Evolutionary conservation across 2,797 vertebrate genomes (phyloP), one percentile per base, ranked within the genome.

Genomic region (Enteromius treurensis): DNA sequence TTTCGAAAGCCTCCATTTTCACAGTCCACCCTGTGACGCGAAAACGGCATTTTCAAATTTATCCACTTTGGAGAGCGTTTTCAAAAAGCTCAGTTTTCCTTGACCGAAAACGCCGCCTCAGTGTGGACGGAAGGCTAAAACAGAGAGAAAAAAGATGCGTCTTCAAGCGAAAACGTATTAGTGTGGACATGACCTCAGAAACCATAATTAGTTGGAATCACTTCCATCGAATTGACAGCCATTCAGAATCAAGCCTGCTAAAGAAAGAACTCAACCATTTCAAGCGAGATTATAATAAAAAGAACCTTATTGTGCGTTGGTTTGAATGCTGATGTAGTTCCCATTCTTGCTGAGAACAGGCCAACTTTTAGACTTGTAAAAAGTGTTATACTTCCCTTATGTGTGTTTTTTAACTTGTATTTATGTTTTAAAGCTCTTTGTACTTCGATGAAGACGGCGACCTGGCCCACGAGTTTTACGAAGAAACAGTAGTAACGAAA

Each of bases 391-490:
- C 19, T 14, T 64, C n/a, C 9, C 19, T 32, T 14, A 9, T 70
- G 34, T 62, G 1, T 45, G 42, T 13, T 32, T 68, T 71, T 34
- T 4, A n/a, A 60, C 23, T 17, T 26, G 14, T 77, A 11, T 26
- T 26, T 3, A 15, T 62, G 23, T 81, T 64, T 55, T 73, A 26
- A 91, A 98, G 98, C 87, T 99, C 98, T 85, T 94, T 99, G 94
- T 99, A 96, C 91, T 98, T 96, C 19, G 98, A 99, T 13, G 98
- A 99, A 89, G 98, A 99, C 1, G 98, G 98, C 0, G 98, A 99
- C 87, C 95, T 99, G 19, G 98, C 98, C 64, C 98, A 99, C 34
- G 97, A 99, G 85, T 99, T 99, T 93, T 99, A 99, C 0, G 98
- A 99, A 89, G 97, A 99, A 93, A 98, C 95, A 3, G 94, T 99